These are phyloP conservation scores for Cosmia pyralina DNA, from an alignment of 2,888 invertebrate species.

Conservation along the genomic window DNA sequence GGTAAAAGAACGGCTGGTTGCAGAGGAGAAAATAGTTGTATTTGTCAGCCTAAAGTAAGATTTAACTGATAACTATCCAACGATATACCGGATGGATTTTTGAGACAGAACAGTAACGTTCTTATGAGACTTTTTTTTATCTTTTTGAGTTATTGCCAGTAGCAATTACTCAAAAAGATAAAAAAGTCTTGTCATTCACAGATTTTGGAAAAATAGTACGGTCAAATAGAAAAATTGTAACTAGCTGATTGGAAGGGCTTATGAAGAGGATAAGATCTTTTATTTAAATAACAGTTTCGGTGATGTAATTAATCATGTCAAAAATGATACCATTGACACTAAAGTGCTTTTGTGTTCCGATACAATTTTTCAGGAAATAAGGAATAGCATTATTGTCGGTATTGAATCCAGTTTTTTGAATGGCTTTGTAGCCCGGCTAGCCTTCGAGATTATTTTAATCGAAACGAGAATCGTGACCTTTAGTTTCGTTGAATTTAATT, in stretches of 20 bases:
- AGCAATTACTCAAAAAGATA: no score
- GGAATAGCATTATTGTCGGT: not conserved
- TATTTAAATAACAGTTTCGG: not conserved
- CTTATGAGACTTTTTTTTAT: not conserved
- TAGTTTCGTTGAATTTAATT: not conserved
- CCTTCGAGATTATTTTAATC: constrained; percentile 14
- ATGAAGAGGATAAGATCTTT: not conserved
- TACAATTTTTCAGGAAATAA: not conserved
- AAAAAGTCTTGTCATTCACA: no score
- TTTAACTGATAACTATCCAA: no score
- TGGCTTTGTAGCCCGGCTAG: constrained; percentile 1
- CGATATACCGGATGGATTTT: not conserved
- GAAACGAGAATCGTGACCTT: not conserved
- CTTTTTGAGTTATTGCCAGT: not conserved
- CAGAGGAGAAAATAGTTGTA: not conserved
- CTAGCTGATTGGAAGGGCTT: not conserved
- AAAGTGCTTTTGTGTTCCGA: constrained; percentile 4
- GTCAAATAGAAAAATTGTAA: not conserved
- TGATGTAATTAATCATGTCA: constrained; percentile 1
- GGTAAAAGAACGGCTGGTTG: not conserved
- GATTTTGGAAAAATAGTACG: not conserved
- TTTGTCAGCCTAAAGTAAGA: not conserved
- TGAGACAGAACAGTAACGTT: not conserved
- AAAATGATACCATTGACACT: constrained; percentile 3
- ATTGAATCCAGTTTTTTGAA: not conserved